Evolutionary conservation across 2,888 invertebrate genomes (phyloP), one percentile per base, ranked within the genome.

Genomic region (Melipona beecheii): DNA sequence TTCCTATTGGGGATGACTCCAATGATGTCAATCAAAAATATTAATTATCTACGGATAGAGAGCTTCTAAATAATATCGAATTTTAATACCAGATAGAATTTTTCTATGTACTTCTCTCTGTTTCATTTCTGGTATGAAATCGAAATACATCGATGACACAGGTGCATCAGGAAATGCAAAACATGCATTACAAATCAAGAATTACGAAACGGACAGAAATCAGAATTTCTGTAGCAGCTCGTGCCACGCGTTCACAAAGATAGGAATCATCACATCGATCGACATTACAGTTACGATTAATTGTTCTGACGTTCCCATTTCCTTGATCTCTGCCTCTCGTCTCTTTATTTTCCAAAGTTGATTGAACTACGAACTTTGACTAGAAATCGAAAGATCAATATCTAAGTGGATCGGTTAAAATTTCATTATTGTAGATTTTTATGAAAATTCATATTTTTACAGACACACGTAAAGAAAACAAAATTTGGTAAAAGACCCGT

Each of bases 141-240:
- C 73, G 5, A 19, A 9, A 43, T 49, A 56, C 43, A 24, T n/a
- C 0, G 4, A 19, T 9, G 43, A 21, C 15, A 54, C 17, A 49
- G 17, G n/a, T 43, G 52, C 49, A 54, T 56, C 17, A 24, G n/a
- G 11, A 56, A 70, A 70, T 64, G 49, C 21, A 50, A 70, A 62
- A 64, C 15, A 50, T 19, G 27, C 24, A 5, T 64, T 50, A 36
- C 36, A 56, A 75, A 75, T 79, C 27, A 56, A 19, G n/a, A n/a
- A n/a, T 79, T 79, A n/a, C 31, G 64, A 70, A 64, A 79, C 4
- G 31, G 4, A 31, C 31, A 13, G 17, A 3, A 52, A 56, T n/a
- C 31, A 24, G 13, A 27, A 69, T 62, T 36, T 58, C 43, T 65
- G 27, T 50, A 15, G 17, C 4, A 64, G 11, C 54, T 56, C 21